Percentiles rank a stretch among this genome's conserved stretches.
phyloP scores from a whole-genome alignment of 2,888 invertebrate species.

The Allophyes oxyacanthae region DNA sequence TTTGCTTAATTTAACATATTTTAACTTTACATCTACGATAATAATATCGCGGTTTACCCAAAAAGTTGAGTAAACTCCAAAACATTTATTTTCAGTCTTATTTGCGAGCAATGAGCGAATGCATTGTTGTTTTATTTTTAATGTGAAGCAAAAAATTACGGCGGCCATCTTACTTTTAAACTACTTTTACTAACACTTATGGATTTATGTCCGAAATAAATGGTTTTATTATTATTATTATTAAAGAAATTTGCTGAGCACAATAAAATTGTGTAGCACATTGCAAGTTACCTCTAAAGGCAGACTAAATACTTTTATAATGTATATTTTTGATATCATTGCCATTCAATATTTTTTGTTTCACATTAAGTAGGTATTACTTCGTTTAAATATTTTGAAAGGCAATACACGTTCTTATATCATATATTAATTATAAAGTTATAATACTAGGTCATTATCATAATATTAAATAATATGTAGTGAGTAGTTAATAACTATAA shows the following conservation, averaged over 20 bases:
- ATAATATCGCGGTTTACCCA: conserved; percentile 38
- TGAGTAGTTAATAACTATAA: conserved; percentile 26
- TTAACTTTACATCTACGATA: conserved; percentile 51
- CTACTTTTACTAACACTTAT: conserved; percentile 1
- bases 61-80: conserved; percentile 53
- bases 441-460: conserved; percentile 50
- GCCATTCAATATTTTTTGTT: conserved; percentile 15
- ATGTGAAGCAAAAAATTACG: conserved; percentile 41
- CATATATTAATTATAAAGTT: conserved; percentile 43
- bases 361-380: conserved; percentile 24
- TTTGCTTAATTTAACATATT: conserved; percentile 47
- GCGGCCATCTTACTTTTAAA: background rate
- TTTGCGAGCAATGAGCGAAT: conserved; percentile 60
- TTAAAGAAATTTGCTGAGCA: conserved; percentile 2
- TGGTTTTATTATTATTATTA: too few species aligned
- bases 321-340: conserved; percentile 5
- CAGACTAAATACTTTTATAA: background rate
- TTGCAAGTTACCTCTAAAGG: conserved; percentile 1
- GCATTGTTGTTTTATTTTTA: conserved; percentile 38
- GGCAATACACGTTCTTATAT: conserved; percentile 44
- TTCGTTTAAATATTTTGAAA: conserved; percentile 31
- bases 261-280: conserved; percentile 1
- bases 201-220: too few species aligned
- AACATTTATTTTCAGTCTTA: conserved; percentile 65
- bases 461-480: conserved; percentile 16